Evolutionary conservation across 2,888 invertebrate genomes (phyloP).

Genomic region (Eristalinus sepulchralis): DNA sequence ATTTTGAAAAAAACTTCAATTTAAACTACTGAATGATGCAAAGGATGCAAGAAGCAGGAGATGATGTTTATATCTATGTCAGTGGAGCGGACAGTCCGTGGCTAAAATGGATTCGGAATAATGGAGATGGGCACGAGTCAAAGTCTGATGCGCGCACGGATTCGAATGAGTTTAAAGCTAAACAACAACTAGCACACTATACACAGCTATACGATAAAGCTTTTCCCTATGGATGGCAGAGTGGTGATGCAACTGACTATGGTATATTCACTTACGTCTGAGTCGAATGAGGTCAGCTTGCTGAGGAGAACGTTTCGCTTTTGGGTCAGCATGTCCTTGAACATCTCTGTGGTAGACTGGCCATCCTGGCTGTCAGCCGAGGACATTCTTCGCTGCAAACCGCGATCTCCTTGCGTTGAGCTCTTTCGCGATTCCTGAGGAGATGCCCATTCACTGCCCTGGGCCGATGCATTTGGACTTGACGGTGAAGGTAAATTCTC

Average conservation of each 20-base stretch:
- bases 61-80: constrained; percentile 27
- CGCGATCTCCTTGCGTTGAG: constrained; percentile 77
- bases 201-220: constrained; percentile 49
- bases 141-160: constrained; percentile 7
- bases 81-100: constrained; percentile 8
- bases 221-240: background rate
- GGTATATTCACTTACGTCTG: constrained; percentile 87
- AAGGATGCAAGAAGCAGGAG: constrained; percentile 63
- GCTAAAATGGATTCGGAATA: background rate
- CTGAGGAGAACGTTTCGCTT: constrained; percentile 93
- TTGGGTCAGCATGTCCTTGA: constrained; percentile 95
- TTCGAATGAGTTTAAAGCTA: constrained; percentile 22
- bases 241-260: background rate
- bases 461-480: constrained; percentile 80
- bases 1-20: constrained; percentile 52
- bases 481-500: constrained; percentile 86
- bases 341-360: constrained; percentile 94
- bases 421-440: constrained; percentile 84
- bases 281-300: constrained; percentile 93
- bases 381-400: constrained; percentile 83
- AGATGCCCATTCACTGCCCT: constrained; percentile 83
- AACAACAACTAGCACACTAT: constrained; percentile 28
- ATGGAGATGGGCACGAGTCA: background rate
- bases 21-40: constrained; percentile 45
- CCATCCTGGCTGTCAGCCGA: constrained; percentile 86